Conservation (phyloP, 1,140 invertebrate genomes). For the Teleogryllus occipitalis region DNA sequence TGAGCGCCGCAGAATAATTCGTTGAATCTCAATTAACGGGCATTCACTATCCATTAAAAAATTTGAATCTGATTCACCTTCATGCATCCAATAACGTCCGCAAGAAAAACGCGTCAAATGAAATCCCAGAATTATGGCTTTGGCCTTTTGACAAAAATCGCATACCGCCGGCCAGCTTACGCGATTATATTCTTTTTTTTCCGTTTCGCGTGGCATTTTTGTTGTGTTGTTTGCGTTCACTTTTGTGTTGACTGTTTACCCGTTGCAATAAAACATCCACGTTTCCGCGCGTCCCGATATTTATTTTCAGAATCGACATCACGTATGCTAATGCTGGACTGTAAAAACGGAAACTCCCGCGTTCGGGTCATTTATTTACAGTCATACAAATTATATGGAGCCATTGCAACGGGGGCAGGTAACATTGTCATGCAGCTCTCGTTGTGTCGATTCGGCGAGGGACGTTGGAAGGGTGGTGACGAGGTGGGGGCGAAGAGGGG, state of each 20-base stretch:
- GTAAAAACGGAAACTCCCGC: neutral
- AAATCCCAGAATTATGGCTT: neutral
- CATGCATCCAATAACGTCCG: neutral
- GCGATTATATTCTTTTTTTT: conserved; percentile 2
- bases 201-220: neutral
- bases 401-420: neutral
- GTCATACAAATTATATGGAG: conserved; percentile 5
- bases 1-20: neutral
- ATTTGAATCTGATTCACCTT: neutral
- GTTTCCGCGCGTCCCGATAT: neutral
- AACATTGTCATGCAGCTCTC: neutral
- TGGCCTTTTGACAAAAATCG: neutral
- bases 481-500: neutral
- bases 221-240: neutral
- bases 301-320: conserved; percentile 1
- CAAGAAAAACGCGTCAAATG: neutral
- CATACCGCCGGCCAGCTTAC: neutral
- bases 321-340: conserved; percentile 3
- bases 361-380: neutral
- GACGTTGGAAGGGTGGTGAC: neutral
- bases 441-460: neutral
- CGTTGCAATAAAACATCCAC: neutral
- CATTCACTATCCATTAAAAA: neutral
- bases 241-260: conserved; percentile 1
- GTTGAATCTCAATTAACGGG: neutral